phyloP scores from a whole-genome alignment of 2,797 vertebrate genomes.

The Masticophis lateralis region DNA sequence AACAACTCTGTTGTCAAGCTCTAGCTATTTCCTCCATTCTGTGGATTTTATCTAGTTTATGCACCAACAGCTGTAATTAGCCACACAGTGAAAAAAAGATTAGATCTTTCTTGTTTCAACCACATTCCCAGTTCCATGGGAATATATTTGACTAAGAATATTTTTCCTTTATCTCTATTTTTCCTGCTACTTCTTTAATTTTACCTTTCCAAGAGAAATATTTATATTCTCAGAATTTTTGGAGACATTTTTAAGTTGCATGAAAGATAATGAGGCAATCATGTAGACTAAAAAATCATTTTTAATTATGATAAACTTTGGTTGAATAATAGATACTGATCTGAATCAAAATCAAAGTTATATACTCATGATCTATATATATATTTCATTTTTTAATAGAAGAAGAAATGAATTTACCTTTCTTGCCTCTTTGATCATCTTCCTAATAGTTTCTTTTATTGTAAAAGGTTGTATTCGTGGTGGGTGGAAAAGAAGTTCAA shows the following conservation, averaged over 20 bases:
- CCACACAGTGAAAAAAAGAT: neutral
- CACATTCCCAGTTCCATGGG: neutral
- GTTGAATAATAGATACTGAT: neutral
- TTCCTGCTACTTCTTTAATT: neutral
- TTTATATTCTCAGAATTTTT: neutral
- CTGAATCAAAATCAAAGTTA: neutral
- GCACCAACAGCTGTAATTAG: neutral
- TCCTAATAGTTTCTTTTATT: slow-evolving; percentile 93
- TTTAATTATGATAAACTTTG: neutral
- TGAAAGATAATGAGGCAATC: neutral
- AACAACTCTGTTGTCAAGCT: neutral
- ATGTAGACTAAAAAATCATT: neutral
- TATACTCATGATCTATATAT: neutral
- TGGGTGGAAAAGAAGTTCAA: slow-evolving; percentile 91
- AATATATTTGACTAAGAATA: neutral
- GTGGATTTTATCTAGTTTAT: neutral
- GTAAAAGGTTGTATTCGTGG: slow-evolving; percentile 86
- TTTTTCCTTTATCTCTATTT: neutral
- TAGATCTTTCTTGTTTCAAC: neutral
- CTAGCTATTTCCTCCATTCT: neutral
- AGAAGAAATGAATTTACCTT: slow-evolving; percentile 78
- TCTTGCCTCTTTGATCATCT: slow-evolving; percentile 88
- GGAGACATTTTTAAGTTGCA: neutral
- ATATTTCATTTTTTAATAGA: neutral
- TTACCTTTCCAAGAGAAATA: neutral